Evolutionary conservation across 2,888 invertebrate genomes (phyloP), one percentile per base, ranked within the genome.

Genomic region (Chloroclysta siterata): DNA sequence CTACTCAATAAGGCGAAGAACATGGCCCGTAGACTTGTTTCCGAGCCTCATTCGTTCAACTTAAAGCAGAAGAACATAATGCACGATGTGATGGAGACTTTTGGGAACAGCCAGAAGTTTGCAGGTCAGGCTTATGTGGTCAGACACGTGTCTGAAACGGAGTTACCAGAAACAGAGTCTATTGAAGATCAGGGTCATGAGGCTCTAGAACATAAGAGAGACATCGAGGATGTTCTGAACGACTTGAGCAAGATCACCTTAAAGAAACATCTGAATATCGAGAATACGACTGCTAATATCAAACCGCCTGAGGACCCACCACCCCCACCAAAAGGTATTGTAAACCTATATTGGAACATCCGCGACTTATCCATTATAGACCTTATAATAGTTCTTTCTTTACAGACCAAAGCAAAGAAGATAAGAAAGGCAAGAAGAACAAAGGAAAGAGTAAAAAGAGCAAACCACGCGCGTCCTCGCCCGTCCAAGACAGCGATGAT

Each of bases 11-110:
- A 93, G 71, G 93, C 92, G 1, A 92, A 91, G 73, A 89, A 87
- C 68, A 92, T 93, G 92, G 93, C 93, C 0, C 80, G 79, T 17
- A 80, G 92, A 62, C 69, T 93, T 53, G 91, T 90, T 0, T 86
- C 90, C 0, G 92, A 93, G 51, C 91, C 91, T 0, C 88, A 91
- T 65, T 75, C 88, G 0, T 88, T 91, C 66, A 84, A 80, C 66
- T 82, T 89, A n/a, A 79, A 88, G 57, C 87, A 88, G 11, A 91
- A 91, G 72, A 90, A 83, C 52, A 89, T 93, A 60, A 93, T 93
- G 93, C 92, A 92, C 55, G 91, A 93, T 55, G 92, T 93, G 0
- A 90, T 93, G 89, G 92, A 93, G 71, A 92, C 93, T 0, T 93
- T 91, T 61, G 93, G 93, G 0, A 86, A 81, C 44, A 74, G 64